These are phyloP conservation scores for Athene noctua DNA, from an alignment of 2,113 vertebrate species.

Conservation along the genomic window DNA sequence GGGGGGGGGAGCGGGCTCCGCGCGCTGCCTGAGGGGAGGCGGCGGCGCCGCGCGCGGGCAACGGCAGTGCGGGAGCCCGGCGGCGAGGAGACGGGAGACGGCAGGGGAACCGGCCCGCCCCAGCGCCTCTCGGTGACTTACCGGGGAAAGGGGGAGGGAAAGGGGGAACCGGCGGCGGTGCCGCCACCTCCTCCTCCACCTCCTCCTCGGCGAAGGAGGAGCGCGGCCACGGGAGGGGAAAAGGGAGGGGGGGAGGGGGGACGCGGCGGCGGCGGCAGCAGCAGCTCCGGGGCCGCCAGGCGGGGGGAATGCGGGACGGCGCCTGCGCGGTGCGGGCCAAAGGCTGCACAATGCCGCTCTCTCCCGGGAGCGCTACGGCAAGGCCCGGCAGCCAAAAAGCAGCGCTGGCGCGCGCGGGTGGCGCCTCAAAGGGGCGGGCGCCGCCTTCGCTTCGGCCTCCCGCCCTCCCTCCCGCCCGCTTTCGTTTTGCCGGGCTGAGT, in stretches of 20 bases:
- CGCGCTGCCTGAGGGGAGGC: slow-evolving; percentile 2
- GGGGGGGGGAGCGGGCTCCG: neutral
- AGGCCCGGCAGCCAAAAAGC: neutral
- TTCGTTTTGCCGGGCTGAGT: neutral
- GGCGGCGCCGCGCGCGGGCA: neutral
- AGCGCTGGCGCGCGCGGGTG: neutral
- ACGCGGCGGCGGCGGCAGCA: neutral
- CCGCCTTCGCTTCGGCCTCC: neutral
- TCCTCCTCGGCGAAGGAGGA: neutral
- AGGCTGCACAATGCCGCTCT: slow-evolving; percentile 53
- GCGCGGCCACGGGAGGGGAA: neutral
- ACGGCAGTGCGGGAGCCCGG: neutral
- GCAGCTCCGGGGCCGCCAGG: neutral
- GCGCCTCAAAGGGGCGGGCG: neutral
- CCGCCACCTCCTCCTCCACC: neutral
- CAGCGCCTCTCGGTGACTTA: neutral
- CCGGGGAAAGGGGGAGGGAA: neutral
- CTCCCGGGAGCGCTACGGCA: slow-evolving; percentile 25
- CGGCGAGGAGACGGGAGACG: neutral
- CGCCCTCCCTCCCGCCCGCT: neutral
- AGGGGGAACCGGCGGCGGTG: neutral
- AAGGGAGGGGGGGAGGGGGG: neutral
- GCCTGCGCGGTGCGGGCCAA: slow-evolving; percentile 30
- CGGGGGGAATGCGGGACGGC: neutral
- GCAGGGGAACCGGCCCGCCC: neutral